These are phyloP conservation scores for Heterochromis multidens DNA, from an alignment of 2,113 vertebrate species.

Conservation along the genomic window DNA sequence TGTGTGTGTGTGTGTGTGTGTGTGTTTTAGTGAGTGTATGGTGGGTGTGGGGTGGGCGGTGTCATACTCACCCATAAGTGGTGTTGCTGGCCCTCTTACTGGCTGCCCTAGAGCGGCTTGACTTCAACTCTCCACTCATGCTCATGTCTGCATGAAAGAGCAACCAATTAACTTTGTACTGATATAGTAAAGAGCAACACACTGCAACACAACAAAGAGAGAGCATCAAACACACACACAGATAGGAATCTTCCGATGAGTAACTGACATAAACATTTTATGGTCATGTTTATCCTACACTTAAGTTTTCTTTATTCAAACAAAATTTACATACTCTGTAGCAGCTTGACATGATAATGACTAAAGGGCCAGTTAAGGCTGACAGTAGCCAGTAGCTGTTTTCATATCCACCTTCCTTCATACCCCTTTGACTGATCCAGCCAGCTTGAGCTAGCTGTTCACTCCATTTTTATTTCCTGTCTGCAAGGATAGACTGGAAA, in stretches of 20 bases:
- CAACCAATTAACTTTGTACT: conserved; percentile 45
- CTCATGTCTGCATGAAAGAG: conserved; percentile 70
- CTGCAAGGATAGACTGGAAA: background rate
- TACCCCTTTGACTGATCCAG: background rate
- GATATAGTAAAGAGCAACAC: conserved; percentile 1
- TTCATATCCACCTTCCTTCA: conserved; percentile 20
- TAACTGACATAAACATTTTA: background rate
- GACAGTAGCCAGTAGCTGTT: conserved; percentile 6
- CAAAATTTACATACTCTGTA: background rate
- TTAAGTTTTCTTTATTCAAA: background rate
- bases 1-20: background rate
- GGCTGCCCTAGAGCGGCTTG: conserved; percentile 72
- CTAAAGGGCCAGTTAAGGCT: background rate
- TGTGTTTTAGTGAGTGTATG: background rate
- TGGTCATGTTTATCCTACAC: background rate
- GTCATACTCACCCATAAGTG: conserved; percentile 72
- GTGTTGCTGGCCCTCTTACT: conserved; percentile 74
- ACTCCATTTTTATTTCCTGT: conserved; percentile 18
- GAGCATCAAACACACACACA: background rate
- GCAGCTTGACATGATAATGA: conserved; percentile 6
- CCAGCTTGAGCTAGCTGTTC: conserved; percentile 20
- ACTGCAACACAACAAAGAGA: background rate
- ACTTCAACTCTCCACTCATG: conserved; percentile 80
- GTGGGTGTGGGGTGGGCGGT: background rate
- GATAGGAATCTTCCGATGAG: background rate